Evolutionary conservation across 2,113 vertebrate species (phyloP), one percentile per base, ranked within the genome.

Genomic region (Podarcis raffonei): DNA sequence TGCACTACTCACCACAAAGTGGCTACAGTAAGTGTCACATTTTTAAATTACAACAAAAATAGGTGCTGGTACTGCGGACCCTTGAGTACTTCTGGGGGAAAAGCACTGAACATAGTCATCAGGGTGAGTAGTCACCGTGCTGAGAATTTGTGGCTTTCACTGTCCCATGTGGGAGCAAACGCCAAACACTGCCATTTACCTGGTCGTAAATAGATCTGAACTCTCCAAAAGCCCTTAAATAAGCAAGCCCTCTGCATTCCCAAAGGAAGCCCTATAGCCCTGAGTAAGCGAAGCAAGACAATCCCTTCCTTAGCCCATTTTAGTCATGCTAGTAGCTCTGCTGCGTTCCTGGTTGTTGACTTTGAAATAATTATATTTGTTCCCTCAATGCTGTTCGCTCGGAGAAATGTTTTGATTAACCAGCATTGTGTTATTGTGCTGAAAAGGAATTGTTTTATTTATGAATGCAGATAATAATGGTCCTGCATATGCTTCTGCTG

Each of bases 281-380:
- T 53, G 25, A 75, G 75, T 53, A 72, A 91, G 15, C 13, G 69
- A 92, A 90, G 79, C 16, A 81, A 93, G 92, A 69, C 18, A 30
- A 83, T 37, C 16, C 48, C 90, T 74, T 62, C 13, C 59, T 62
- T 12, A 80, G 74, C 35, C 25, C 0, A 1, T 88, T 88, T 69
- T 68, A 37, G 85, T 57, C 30, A 71, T 15, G 1, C 4, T 42
- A 30, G 1, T 18, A 59, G 35, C 79, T 81, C 71, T 18, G 37
- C 83, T 89, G 37, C 35, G 8, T 23, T 37, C 23, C 15, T 72
- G 0, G 1, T 42, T 79, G 77, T 69, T 83, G 68, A 66, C 23
- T 69, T 18, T 39, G 66, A 86, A 65, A 35, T 83, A 87, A 91
- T 90, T 93, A n/a, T 12, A 87, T 16, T 39, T 83, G 83, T 84